A percentile compares a stretch with the other conserved stretches of the same genome.
phyloP scores from a whole-genome alignment of 2,113 vertebrate genomes.

The Oxygymnocypris stewartii region DNA sequence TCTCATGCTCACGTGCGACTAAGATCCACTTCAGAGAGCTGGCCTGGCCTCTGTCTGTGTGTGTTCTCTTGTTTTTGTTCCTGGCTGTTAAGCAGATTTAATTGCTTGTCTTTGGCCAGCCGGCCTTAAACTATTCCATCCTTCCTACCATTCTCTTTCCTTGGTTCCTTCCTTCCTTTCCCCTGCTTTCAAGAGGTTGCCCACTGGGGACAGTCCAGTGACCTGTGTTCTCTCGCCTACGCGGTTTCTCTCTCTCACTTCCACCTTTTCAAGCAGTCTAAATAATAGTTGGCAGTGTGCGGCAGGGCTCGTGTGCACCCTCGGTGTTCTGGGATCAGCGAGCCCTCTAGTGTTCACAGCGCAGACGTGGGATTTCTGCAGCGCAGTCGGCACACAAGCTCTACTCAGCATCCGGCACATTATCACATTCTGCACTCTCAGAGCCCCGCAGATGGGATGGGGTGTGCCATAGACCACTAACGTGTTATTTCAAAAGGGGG shows the following conservation, averaged over 20 bases:
- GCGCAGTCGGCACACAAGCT: neutral
- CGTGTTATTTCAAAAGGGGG: conserved; percentile 14
- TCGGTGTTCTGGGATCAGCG: conserved; percentile 31
- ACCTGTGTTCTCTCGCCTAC: neutral
- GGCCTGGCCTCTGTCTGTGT: conserved; percentile 27
- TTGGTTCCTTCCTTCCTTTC: conserved; percentile 44
- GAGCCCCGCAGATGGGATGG: conserved; percentile 8
- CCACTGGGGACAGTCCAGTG: conserved; percentile 9
- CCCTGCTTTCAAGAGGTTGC: conserved; percentile 34
- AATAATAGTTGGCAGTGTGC: conserved; percentile 50
- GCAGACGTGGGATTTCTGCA: neutral
- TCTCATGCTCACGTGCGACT: conserved; percentile 53
- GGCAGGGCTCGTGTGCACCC: conserved; percentile 44
- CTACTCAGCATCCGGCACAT: conserved; percentile 18
- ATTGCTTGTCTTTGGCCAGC: conserved; percentile 37
- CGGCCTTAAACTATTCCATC: conserved; percentile 15
- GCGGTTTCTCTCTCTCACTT: neutral
- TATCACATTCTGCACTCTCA: conserved; percentile 26
- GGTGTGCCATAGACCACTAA: neutral
- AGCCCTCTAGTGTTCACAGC: conserved; percentile 55
- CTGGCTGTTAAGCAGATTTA: conserved; percentile 34
- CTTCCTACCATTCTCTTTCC: conserved; percentile 50
- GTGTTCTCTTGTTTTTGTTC: conserved; percentile 7
- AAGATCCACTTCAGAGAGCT: conserved; percentile 64
- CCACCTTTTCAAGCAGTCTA: conserved; percentile 56